Base-by-base conservation (phyloP, 2,797 vertebrate genomes). In the Ciconia nigra region DNA sequence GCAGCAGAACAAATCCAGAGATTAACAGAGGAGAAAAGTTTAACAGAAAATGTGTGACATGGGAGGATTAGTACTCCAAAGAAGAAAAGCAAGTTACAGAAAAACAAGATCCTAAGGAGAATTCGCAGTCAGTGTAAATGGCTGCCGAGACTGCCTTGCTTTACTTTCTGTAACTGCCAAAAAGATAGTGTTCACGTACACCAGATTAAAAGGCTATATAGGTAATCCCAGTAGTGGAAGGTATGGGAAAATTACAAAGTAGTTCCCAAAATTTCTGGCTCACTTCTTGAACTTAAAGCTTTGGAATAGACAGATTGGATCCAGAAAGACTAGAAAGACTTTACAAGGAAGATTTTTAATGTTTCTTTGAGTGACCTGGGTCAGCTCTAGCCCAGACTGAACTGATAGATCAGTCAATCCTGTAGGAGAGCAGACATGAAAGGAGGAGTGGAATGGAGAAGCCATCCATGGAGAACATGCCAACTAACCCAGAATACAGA, bases 11-110 rank as follows among this genome's bases (percentile, higher is more conserved):
- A 93, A 97, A 97, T 92, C 86, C 91, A 92, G 63, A 93, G 92
- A 97, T 97, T 93, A 96, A 65, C 52, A 96, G 55, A 80, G 78
- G 59, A 97, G 81, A 94, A 95, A 94, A 96, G 44, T 85, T 95
- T 58, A 90, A 96, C 77, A 91, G 80, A 92, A 95, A 91, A 82
- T 54, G 87, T 83, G 87, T 90, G 78, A 94, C 86, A 90, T 37
- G 8, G 69, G 52, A 91, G 63, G 89, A 96, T 95, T 94, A 90
- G 58, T 5, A 10, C 55, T 87, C 78, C 76, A 66, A 84, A 91
- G 89, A 69, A 91, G 33, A n/a, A 95, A 96, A 96, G 66, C 49
- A 91, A 94, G 63, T 94, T 81, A 96, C 0, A 96, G 78, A 91
- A 97, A 97, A 93, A 92, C 63, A 89, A 83, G 51, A 83, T 71